Evolutionary conservation across 2,113 vertebrate species (phyloP), one percentile per base, ranked within the genome.

Genomic region (Fregata magnificens): DNA sequence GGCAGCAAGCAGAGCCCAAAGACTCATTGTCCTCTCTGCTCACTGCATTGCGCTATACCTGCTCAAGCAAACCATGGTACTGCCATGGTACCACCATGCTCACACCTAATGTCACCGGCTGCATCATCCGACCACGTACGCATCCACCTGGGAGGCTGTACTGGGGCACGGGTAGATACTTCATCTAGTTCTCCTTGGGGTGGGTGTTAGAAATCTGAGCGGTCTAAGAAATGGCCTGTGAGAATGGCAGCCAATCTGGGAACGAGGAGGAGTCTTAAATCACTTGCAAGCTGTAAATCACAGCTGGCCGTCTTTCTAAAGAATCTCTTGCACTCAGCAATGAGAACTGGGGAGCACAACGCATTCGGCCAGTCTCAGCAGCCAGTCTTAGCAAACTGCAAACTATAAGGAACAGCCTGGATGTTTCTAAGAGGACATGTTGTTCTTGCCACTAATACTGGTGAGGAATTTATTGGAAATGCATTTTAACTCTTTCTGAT

Each of bases 1-100:
- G 36, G 29, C 32, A 62, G 58, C 28, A 16, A 47, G 47, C 36
- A 74, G 61, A 78, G 11, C 66, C 76, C 61, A 38, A 34, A 47
- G 29, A n/a, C 0, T 0, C 7, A 2, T 8, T 0, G 3, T 16
- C 16, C 61, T 19, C 49, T 63, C 74, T 16, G 32, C 58, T 55
- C 10, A 0, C 61, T 29, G 59, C 8, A 5, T 7, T 16, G 13
- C 0, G 0, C 20, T 21, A 6, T 1, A 11, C 62, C 52, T 10
- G 6, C 69, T 56, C 1, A 3, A 56, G 70, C 66, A 77, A 59
- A 55, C 69, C 2, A 1, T 2, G 34, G 56, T n/a, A 25, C 31
- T 12, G 28, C 82, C 2, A 16, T 7, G 62, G 58, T 40, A 25
- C 24, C 47, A 11, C 1, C 0, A 4, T 2, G 22, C 45, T 31